Conservation (phyloP, 37 sponge, comb jelly and placozoan genomes). For the Bolinopsis microptera region DNA sequence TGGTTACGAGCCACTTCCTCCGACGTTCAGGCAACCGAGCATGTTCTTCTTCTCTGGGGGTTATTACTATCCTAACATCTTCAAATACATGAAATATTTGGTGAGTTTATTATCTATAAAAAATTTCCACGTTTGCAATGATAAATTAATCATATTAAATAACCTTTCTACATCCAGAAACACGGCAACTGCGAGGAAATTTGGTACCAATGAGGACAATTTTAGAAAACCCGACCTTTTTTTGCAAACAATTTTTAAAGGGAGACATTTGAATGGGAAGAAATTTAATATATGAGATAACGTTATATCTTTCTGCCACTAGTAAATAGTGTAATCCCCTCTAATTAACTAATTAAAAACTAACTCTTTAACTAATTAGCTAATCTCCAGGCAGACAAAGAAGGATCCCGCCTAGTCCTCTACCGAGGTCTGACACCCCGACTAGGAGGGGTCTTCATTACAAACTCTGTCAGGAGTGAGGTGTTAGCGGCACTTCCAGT, state of each 20-base stretch:
- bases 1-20: constrained; percentile 41
- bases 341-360: background rate
- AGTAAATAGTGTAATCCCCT: no score
- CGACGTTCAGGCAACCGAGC: background rate
- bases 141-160: no score
- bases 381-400: constrained; percentile 19
- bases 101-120: constrained; percentile 33
- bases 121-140: background rate
- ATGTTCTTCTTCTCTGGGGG: constrained; percentile 42
- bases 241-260: no score
- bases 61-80: constrained; percentile 55
- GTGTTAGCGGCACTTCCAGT: background rate
- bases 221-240: no score
- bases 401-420: constrained; percentile 34
- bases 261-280: no score
- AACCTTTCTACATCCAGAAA: no score
- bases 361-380: background rate
- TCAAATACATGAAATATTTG: constrained; percentile 38
- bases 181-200: no score
- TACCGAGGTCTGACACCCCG: constrained; percentile 36
- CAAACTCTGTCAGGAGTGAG: constrained; percentile 16
- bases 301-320: no score
- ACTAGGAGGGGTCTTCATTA: background rate
- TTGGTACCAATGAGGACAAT: no score
- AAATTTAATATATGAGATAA: no score